Conservation (phyloP, 2,113 vertebrate genomes). For the Eulemur rufifrons region DNA sequence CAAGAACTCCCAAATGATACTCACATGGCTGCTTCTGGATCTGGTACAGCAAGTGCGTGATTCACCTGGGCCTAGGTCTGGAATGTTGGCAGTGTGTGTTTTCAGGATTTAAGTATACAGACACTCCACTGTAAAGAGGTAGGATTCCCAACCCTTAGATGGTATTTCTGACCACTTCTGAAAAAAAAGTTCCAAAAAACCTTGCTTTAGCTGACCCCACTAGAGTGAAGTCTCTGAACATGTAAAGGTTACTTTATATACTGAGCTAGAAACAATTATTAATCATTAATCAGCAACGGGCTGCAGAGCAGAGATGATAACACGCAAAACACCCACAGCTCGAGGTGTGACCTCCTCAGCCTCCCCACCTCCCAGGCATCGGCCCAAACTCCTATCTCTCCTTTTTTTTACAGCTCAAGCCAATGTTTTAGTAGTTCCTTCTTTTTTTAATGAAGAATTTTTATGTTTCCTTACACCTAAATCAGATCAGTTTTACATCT, state of each 20-base stretch:
- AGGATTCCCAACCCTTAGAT: background rate
- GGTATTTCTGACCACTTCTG: background rate
- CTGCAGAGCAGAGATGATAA: background rate
- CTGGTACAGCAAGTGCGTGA: background rate
- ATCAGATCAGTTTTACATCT: background rate
- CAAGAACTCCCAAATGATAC: constrained; percentile 14
- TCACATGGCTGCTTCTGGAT: constrained; percentile 37
- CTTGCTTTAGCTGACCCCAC: background rate
- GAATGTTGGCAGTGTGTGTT: rapidly evolving
- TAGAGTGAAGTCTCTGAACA: background rate
- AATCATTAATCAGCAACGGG: constrained; percentile 31
- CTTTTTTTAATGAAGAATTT: background rate
- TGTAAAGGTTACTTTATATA: background rate
- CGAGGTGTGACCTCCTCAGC: background rate
- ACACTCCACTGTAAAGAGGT: too few relatives aligned
- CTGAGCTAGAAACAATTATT: background rate
- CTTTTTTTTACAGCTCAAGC: background rate
- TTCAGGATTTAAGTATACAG: background rate
- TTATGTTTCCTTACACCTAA: background rate
- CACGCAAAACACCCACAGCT: background rate
- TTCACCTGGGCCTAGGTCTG: background rate
- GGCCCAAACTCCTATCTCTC: background rate
- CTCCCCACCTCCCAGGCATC: background rate
- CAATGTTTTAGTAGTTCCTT: background rate
- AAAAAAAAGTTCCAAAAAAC: background rate